Percentiles rank a stretch among this genome's conserved stretches.
Conservation (phyloP, 2,797 vertebrate species). For the Streptopelia turtur region DNA sequence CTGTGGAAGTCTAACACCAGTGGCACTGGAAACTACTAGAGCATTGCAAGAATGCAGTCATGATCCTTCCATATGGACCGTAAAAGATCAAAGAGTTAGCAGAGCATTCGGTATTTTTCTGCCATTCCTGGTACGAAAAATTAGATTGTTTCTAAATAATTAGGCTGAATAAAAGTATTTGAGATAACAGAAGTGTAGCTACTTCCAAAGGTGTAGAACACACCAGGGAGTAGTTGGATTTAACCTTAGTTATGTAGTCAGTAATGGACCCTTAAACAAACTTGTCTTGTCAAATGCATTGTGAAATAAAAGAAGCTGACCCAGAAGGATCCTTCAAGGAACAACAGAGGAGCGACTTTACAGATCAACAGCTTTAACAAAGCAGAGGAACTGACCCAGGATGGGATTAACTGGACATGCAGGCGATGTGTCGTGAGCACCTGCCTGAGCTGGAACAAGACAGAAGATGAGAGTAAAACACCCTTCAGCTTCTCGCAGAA, state of each 20-base stretch:
- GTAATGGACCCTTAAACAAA: slow-evolving; percentile 26
- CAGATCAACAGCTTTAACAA: slow-evolving; percentile 42
- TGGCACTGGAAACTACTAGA: not conserved
- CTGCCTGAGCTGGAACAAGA: not conserved
- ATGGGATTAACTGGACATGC: slow-evolving; percentile 5
- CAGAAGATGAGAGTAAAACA: slow-evolving; percentile 1
- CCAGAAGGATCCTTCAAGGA: slow-evolving; percentile 29
- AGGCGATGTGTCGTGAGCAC: not conserved
- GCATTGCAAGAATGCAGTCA: not conserved
- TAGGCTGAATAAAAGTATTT: not conserved
- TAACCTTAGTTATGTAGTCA: not conserved
- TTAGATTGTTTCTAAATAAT: not conserved
- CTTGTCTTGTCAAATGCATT: not conserved
- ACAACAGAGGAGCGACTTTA: slow-evolving; percentile 7
- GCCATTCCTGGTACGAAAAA: not conserved
- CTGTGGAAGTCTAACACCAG: fast-evolving
- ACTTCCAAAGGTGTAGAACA: not conserved
- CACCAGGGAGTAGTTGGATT: not conserved
- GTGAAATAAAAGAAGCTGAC: slow-evolving; percentile 19
- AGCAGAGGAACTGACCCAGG: slow-evolving; percentile 28
- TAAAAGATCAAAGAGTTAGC: not conserved
- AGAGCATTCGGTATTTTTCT: not conserved
- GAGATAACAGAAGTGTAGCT: not conserved
- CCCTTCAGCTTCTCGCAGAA: not conserved
- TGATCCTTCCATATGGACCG: not conserved